Evolutionary conservation across 2,888 invertebrate genomes (phyloP).

Genomic region (Andrena bicolor): DNA sequence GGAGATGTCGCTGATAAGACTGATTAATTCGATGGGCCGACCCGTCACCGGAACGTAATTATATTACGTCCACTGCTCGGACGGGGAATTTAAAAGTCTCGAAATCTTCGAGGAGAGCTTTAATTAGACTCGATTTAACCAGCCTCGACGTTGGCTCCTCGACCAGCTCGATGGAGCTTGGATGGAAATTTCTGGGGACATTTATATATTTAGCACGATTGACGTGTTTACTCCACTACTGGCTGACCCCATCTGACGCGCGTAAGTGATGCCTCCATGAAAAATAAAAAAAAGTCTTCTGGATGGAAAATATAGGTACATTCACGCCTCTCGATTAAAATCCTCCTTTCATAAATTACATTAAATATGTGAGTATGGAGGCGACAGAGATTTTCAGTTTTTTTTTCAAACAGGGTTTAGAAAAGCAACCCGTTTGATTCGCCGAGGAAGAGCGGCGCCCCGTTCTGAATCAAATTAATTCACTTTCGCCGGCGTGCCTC

Average conservation of each 20-base stretch:
- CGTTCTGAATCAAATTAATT: conserved; percentile 36
- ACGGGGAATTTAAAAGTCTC: conserved; percentile 13
- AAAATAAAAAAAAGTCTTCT: too few species aligned
- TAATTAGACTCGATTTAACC: conserved; percentile 37
- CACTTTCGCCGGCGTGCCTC: not conserved
- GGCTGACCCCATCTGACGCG: not conserved
- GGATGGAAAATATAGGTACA: too few species aligned
- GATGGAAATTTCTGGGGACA: conserved; percentile 13
- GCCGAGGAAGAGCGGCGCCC: not conserved
- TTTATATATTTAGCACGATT: not conserved
- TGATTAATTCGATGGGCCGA: conserved; percentile 4
- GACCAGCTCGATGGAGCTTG: conserved; percentile 2
- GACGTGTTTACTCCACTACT: conserved; percentile 5
- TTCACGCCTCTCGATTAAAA: too few species aligned
- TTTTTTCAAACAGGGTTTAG: not conserved
- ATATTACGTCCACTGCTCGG: conserved; percentile 8
- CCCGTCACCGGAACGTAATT: conserved; percentile 17
- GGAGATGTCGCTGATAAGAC: conserved; percentile 8
- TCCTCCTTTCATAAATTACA: too few species aligned
- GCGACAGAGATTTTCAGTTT: too few species aligned
- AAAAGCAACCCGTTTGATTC: not conserved
- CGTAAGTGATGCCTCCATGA: not conserved
- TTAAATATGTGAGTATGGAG: too few species aligned
- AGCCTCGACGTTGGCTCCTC: conserved; percentile 7
- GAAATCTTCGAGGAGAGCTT: conserved; percentile 18